Percentiles rank a stretch among this genome's conserved stretches.
Conservation (phyloP, 2,797 vertebrate genomes). For the Apodemus agrarius region DNA sequence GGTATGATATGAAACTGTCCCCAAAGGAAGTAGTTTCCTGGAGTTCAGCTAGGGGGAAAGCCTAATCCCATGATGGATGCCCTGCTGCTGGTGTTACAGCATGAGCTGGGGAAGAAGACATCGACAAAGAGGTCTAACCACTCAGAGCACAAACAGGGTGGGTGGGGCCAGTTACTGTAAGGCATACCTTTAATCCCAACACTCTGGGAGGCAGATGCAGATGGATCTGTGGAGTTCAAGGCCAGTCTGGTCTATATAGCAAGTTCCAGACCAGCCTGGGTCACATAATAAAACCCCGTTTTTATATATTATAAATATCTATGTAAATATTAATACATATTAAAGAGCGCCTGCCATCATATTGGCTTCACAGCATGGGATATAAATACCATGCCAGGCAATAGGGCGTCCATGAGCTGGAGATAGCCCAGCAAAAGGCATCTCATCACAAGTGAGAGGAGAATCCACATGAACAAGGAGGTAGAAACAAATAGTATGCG, state of each 20-base stretch:
- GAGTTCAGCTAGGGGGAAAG: neutral
- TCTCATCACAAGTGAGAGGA: neutral
- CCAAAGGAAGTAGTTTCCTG: neutral
- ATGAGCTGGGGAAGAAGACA: neutral
- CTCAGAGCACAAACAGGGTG: neutral
- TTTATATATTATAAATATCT: neutral
- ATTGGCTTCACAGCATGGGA: neutral
- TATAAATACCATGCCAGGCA: too few relatives aligned
- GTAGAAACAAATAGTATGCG: neutral
- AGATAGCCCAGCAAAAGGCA: neutral
- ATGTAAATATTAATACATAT: neutral
- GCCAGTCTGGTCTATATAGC: neutral
- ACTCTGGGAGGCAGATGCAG: neutral
- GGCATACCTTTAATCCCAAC: neutral
- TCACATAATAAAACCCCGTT: neutral
- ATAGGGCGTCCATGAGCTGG: neutral
- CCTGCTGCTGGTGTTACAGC: too few relatives aligned
- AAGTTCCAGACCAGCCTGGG: neutral
- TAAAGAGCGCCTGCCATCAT: neutral
- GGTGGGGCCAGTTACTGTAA: neutral
- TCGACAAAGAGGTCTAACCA: neutral
- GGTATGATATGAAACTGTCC: neutral
- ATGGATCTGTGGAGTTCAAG: neutral
- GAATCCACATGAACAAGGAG: neutral
- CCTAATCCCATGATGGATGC: neutral